Percentiles rank a stretch among this genome's conserved stretches.
Conservation (phyloP, 2,113 vertebrate genomes). For the Anolis carolinensis region DNA sequence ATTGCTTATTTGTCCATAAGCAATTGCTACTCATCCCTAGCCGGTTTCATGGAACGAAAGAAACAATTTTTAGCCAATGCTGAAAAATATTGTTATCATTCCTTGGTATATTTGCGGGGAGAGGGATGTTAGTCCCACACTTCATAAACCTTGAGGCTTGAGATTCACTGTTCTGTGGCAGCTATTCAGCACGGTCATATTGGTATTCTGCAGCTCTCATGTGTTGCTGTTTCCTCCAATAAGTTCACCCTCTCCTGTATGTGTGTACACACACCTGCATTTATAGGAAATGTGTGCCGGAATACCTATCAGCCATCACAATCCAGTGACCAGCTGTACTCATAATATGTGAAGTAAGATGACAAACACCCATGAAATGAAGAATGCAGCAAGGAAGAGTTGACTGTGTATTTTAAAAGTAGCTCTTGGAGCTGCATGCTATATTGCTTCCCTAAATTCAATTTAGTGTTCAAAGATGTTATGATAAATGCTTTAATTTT, state of each 20-base stretch:
- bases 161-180: too few relatives aligned
- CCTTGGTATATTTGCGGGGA: too few relatives aligned
- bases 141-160: too few relatives aligned
- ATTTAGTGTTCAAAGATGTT: neutral
- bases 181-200: neutral
- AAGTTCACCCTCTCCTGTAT: neutral
- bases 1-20: too few relatives aligned
- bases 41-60: too few relatives aligned
- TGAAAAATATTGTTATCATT: too few relatives aligned
- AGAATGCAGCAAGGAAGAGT: neutral
- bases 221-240: neutral
- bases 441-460: neutral
- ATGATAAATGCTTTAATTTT: neutral
- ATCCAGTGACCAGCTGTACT: too few relatives aligned
- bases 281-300: neutral
- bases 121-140: too few relatives aligned
- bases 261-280: too few relatives aligned
- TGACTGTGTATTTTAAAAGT: neutral
- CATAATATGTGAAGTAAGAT: neutral
- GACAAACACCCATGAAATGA: neutral
- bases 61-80: too few relatives aligned
- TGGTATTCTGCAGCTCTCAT: neutral
- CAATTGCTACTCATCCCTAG: too few relatives aligned
- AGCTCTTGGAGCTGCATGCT: neutral
- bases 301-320: neutral